Base-by-base conservation (phyloP, 1,140 invertebrate species). In the Cherax destructor region DNA sequence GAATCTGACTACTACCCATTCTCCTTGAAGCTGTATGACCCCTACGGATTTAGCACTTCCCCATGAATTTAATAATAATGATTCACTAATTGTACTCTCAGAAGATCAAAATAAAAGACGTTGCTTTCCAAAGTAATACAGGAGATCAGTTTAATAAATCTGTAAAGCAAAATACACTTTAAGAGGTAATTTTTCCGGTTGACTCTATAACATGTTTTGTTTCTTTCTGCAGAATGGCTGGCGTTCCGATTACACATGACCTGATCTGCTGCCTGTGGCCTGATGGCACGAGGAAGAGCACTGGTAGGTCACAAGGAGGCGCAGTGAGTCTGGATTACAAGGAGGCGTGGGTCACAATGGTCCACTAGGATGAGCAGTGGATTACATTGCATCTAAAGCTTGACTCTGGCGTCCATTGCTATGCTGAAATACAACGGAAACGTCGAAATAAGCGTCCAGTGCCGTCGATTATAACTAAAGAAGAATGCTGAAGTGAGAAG, bases 221-320 rank as follows among this genome's bases (percentile, higher is more conserved):
- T 72, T 85, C 16, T 21, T 79, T 47, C 56, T 10, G n/a, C 89
- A 91, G 89, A 91, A 91, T 80, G 89, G 89, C 0, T 91, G 89
- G 89, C 89, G 89, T 11, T 80, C 83, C 18, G 89, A 91, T 74
- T 91, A 91, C 89, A 85, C 89, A 86, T 91, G 89, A 91, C 89
- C 83, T 85, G 83, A 91, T 74, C 24, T 91, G 18, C 18, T 79
- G 13, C 30, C 89, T n/a, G 81, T 72, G 89, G 78, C 89, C 74
- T 91, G 80, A 83, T 9, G 80, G 50, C 30, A 56, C 7, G 24
- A 24, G 16, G 69, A 30, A 6, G 24, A 74, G 78, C 3, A 52
- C 16, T 18, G 52, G 49, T 74, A 56, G 13, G 69, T 74, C 69
- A 74, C 69, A 30, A 30, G n/a, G 30, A 21, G 69, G 0, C 7